Conservation (phyloP, 2,888 invertebrate species). For the Agyllia agylla region DNA sequence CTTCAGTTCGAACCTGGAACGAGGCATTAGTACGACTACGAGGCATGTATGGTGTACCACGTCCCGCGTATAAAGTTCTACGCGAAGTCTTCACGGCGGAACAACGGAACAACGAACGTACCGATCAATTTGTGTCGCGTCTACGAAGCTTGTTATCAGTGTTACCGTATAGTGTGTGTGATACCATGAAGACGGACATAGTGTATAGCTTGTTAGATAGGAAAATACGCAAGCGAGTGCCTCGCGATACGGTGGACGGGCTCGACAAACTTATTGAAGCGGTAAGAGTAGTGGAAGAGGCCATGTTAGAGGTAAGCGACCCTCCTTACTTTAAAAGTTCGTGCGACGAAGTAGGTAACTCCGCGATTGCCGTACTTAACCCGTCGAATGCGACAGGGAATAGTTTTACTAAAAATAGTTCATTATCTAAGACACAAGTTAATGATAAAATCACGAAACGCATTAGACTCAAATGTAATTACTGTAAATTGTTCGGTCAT, state of each 20-base stretch:
- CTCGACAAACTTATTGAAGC: slow-evolving; percentile 1
- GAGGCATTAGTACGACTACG: neutral
- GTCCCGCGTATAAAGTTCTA: slow-evolving; percentile 10
- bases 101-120: neutral
- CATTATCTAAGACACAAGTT: neutral
- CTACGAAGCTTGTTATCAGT: neutral
- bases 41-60: neutral
- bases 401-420: neutral
- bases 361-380: neutral
- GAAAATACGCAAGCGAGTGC: slow-evolving; percentile 20
- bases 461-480: neutral
- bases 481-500: slow-evolving; percentile 8
- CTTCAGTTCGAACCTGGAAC: neutral
- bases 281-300: slow-evolving; percentile 8
- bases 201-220: slow-evolving; percentile 7
- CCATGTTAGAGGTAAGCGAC: slow-evolving; percentile 9
- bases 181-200: neutral
- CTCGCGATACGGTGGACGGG: slow-evolving; percentile 6
- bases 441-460: neutral
- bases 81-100: neutral
- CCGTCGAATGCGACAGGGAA: neutral
- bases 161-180: slow-evolving; percentile 14
- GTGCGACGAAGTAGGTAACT: neutral
- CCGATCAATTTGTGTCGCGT: slow-evolving; percentile 3
- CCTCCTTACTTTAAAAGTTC: neutral